A percentile compares a stretch with the other conserved stretches of the same genome.
phyloP scores from a whole-genome alignment of 2,888 invertebrate genomes.

The Megastigmus dorsalis region DNA sequence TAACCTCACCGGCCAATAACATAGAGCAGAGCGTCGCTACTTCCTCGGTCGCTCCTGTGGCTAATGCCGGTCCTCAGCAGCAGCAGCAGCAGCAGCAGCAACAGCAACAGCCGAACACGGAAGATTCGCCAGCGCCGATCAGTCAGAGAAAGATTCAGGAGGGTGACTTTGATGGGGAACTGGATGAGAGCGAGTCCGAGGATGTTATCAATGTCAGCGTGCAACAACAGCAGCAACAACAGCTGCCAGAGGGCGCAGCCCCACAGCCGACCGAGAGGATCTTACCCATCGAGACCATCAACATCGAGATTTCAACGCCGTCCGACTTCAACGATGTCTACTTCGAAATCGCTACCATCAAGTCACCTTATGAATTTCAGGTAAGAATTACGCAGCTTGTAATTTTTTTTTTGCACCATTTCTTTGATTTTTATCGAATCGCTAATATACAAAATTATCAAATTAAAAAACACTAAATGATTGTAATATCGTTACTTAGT shows the following conservation, averaged over 20 bases:
- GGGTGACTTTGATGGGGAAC: conserved; percentile 74
- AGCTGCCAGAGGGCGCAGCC: conserved; percentile 47
- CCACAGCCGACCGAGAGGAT: conserved; percentile 71
- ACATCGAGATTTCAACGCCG: conserved; percentile 91
- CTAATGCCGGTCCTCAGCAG: not conserved
- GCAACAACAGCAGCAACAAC: conserved; percentile 67
- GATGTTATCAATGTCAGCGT: conserved; percentile 67
- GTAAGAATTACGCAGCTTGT: too few relatives aligned
- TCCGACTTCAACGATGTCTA: conserved; percentile 90
- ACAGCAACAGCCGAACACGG: conserved; percentile 56
- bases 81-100: not conserved
- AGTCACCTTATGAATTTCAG: conserved; percentile 93
- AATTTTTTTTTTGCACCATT: too few relatives aligned
- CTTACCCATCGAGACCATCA: conserved; percentile 85
- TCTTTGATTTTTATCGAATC: too few relatives aligned
- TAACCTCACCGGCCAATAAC: too few relatives aligned
- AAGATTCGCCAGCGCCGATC: conserved; percentile 62
- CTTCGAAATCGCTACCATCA: conserved; percentile 92
- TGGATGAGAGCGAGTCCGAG: conserved; percentile 84
- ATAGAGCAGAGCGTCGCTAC: too few relatives aligned
- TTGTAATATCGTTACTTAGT: too few relatives aligned
- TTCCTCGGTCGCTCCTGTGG: not conserved
- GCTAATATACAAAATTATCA: too few relatives aligned
- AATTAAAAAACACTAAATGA: too few relatives aligned
- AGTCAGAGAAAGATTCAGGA: conserved; percentile 67